phyloP scores from a whole-genome alignment of 2,888 invertebrate species.

The Sipha maydis region DNA sequence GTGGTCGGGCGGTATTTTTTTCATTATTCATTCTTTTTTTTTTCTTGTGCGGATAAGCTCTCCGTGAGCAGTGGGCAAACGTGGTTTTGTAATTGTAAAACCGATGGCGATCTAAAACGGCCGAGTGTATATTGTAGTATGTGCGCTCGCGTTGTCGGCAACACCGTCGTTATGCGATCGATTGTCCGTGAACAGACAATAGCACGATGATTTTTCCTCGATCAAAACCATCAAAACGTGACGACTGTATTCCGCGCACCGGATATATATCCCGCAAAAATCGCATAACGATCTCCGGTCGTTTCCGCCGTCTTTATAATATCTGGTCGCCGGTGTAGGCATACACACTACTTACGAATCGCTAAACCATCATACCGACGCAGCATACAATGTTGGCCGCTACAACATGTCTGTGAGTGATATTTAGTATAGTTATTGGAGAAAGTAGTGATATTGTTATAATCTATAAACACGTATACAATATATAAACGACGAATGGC shows the following conservation, averaged over 20 bases:
- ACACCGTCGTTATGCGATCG: background rate
- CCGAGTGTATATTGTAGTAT: background rate
- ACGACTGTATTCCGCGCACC: background rate
- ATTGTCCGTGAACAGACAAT: constrained; percentile 24
- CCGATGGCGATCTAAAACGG: background rate
- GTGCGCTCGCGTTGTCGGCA: background rate
- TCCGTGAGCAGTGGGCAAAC: background rate
- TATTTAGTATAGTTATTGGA: background rate
- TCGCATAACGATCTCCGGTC: background rate
- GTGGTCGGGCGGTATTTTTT: too few species aligned
- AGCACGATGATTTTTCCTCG: background rate
- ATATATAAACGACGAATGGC: background rate
- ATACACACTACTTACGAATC: too few species aligned
- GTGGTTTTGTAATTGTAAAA: constrained; percentile 14
- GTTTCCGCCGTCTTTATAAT: background rate
- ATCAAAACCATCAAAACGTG: constrained; percentile 17
- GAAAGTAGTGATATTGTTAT: constrained; percentile 37
- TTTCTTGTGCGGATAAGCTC: background rate
- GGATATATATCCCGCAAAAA: background rate
- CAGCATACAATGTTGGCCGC: background rate
- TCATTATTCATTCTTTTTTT: background rate
- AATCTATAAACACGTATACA: constrained; percentile 15
- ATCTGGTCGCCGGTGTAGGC: background rate
- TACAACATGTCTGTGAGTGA: background rate
- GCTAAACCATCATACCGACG: background rate